Conservation (phyloP, 1,140 invertebrate genomes). For the Ridgeia piscesae region DNA sequence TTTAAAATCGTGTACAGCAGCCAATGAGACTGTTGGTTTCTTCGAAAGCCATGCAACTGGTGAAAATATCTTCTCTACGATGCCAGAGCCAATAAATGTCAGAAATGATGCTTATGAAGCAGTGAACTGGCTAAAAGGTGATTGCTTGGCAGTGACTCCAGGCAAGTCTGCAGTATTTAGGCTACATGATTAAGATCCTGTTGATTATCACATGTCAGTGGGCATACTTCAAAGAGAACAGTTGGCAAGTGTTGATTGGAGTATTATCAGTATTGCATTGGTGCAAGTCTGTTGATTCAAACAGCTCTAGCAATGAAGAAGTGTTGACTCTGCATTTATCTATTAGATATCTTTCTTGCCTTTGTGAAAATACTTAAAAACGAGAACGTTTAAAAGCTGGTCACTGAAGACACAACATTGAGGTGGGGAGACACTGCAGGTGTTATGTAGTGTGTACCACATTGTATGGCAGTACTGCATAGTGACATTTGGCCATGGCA, state of each 20-base stretch:
- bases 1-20: too few species aligned
- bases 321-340: neutral
- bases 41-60: neutral
- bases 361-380: neutral
- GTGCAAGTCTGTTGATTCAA: neutral
- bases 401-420: neutral
- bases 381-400: neutral
- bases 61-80: neutral
- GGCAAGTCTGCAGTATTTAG: neutral
- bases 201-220: neutral
- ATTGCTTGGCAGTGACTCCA: too few species aligned
- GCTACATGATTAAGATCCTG: neutral
- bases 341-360: neutral
- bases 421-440: neutral
- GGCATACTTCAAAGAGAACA: neutral
- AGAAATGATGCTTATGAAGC: neutral
- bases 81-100: neutral
- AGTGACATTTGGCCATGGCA: neutral
- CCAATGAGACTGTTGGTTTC: too few species aligned
- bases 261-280: neutral
- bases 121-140: neutral
- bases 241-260: neutral
- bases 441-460: neutral
- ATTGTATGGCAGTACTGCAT: neutral
- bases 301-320: neutral